phyloP scores from a whole-genome alignment of 1,140 invertebrate genomes.

The Oryzaephilus surinamensis region DNA sequence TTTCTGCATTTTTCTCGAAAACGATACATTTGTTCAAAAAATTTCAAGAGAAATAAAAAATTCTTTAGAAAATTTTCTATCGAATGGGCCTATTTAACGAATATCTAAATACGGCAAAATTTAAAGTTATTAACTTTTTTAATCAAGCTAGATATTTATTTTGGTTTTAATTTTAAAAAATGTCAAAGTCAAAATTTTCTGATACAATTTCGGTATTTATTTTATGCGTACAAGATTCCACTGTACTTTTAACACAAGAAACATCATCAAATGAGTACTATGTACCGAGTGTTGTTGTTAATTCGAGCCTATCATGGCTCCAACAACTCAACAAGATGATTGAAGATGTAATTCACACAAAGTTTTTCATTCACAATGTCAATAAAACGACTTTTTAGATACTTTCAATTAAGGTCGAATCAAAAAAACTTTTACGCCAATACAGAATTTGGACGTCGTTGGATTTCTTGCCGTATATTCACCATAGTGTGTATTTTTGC shows the following conservation, averaged over 20 bases:
- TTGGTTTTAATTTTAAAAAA: no score
- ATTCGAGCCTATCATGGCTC: slow-evolving; percentile 10
- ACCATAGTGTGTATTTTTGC: slow-evolving; percentile 19
- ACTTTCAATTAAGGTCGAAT: slow-evolving; percentile 7
- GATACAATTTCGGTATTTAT: slow-evolving; percentile 21
- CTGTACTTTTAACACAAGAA: slow-evolving; percentile 21
- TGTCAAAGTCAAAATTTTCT: no score
- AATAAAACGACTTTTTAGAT: slow-evolving; percentile 11
- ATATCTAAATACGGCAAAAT: no score
- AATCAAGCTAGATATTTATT: no score
- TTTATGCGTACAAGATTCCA: slow-evolving; percentile 19
- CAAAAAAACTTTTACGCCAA: slow-evolving; percentile 14
- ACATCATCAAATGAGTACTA: slow-evolving; percentile 14
- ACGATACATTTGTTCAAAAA: no score
- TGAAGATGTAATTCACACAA: slow-evolving; percentile 14
- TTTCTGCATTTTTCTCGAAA: no score
- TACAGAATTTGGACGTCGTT: slow-evolving; percentile 22
- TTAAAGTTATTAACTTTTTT: no score
- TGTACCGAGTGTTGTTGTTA: slow-evolving; percentile 16
- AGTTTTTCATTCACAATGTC: background rate
- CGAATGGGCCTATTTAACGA: no score
- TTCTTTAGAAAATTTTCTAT: no score
- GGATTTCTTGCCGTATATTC: slow-evolving; percentile 4
- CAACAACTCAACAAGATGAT: slow-evolving; percentile 15
- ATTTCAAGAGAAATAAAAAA: no score